A percentile compares a stretch with the other conserved stretches of the same genome.
phyloP scores from a whole-genome alignment of 2,113 vertebrate species.

The Campylomormyrus numenius region DNA sequence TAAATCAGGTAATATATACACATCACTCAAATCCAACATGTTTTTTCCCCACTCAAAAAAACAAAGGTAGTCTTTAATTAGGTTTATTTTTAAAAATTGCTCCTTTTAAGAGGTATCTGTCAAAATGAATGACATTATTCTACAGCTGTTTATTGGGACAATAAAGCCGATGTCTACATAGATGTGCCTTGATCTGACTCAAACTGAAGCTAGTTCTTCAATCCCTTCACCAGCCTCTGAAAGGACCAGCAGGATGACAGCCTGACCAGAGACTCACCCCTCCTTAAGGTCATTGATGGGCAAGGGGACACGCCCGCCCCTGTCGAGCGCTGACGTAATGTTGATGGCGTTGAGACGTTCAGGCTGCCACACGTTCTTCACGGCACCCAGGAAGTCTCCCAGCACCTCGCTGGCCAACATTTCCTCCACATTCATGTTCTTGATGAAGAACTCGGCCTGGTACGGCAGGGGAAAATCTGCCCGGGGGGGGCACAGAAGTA shows the following conservation, averaged over 20 bases:
- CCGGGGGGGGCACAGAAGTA: slow-evolving; percentile 1
- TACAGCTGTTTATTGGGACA: not conserved
- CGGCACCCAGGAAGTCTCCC: slow-evolving; percentile 91
- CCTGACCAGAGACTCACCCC: slow-evolving; percentile 67
- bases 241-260: not conserved
- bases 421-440: slow-evolving; percentile 98
- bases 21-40: not conserved
- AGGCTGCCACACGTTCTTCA: slow-evolving; percentile 97
- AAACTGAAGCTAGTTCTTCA: not conserved
- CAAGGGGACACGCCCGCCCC: slow-evolving; percentile 87
- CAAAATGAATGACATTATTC: not conserved
- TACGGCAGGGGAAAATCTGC: slow-evolving; percentile 86
- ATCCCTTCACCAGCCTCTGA: not conserved
- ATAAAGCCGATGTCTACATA: not conserved
- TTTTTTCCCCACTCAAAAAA: not conserved
- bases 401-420: slow-evolving; percentile 96
- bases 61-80: not conserved
- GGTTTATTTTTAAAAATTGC: not conserved
- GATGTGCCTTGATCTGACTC: not conserved
- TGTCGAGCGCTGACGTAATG: slow-evolving; percentile 91
- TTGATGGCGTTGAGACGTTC: slow-evolving; percentile 93
- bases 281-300: slow-evolving; percentile 97
- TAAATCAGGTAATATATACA: not conserved
- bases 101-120: not conserved
- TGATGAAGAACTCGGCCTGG: slow-evolving; percentile 96